A percentile compares a stretch with the other conserved stretches of the same genome.
Conservation (phyloP, 2,797 vertebrate genomes). For the Smutsia temminckii region DNA sequence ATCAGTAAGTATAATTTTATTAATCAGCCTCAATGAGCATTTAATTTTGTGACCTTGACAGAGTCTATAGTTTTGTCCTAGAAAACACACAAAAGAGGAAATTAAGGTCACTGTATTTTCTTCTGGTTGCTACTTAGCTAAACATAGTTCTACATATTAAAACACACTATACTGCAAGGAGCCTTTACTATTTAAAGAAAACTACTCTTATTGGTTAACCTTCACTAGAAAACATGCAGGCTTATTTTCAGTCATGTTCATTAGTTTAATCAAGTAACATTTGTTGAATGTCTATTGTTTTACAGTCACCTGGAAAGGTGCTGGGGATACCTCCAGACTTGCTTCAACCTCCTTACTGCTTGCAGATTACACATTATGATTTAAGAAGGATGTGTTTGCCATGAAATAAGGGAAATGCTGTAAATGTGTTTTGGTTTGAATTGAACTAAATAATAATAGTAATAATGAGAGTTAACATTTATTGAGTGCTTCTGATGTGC, state of each 20-base stretch:
- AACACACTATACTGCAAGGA: constrained; percentile 22
- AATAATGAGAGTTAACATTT: background rate
- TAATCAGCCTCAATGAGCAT: constrained; percentile 81
- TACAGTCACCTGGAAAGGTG: background rate
- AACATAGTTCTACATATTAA: background rate
- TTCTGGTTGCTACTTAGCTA: constrained; percentile 26
- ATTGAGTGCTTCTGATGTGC: background rate
- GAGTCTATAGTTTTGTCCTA: constrained; percentile 58
- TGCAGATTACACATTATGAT: background rate
- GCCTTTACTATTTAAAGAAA: background rate
- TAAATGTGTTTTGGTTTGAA: background rate
- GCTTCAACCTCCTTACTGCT: background rate
- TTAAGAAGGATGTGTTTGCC: background rate
- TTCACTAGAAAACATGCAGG: background rate
- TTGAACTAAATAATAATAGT: background rate
- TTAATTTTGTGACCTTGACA: constrained; percentile 72
- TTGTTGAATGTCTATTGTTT: constrained; percentile 30
- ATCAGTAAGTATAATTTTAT: constrained; percentile 83
- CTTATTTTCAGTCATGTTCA: constrained; percentile 54
- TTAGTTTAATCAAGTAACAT: constrained; percentile 8
- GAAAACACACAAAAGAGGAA: constrained; percentile 41
- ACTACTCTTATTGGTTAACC: constrained; percentile 9
- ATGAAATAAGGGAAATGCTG: background rate
- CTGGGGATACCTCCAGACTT: background rate
- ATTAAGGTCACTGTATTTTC: constrained; percentile 30